phyloP scores from a whole-genome alignment of 2,888 invertebrate genomes.

The Sinotaia quadrata region DNA sequence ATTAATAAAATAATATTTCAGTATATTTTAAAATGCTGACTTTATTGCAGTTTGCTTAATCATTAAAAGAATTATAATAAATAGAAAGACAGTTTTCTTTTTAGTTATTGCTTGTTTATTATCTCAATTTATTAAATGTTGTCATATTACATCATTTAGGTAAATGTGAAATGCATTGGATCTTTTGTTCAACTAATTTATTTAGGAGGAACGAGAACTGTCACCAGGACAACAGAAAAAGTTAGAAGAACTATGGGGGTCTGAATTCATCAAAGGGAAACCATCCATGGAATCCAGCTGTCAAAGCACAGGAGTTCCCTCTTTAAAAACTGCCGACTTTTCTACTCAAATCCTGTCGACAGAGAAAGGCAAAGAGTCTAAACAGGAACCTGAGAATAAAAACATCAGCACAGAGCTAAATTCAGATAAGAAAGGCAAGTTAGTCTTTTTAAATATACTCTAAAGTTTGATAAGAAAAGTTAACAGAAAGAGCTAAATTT shows the following conservation, averaged over 20 bases:
- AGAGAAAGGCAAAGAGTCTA: slow-evolving; percentile 18
- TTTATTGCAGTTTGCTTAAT: too few species aligned
- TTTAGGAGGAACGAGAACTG: slow-evolving; percentile 48
- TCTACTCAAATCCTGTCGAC: neutral
- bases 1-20: too few species aligned
- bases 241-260: slow-evolving; percentile 53
- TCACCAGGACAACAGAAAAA: slow-evolving; percentile 52
- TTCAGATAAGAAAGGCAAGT: slow-evolving; percentile 4
- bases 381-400: slow-evolving; percentile 23
- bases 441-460: too few species aligned
- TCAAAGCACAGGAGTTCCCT: slow-evolving; percentile 28
- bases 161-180: slow-evolving; percentile 20
- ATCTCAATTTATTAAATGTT: too few species aligned
- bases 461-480: too few species aligned
- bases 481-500: too few species aligned
- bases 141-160: too few species aligned
- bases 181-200: slow-evolving; percentile 33
- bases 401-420: slow-evolving; percentile 3
- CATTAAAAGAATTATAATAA: too few species aligned
- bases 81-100: too few species aligned
- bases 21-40: too few species aligned
- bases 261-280: slow-evolving; percentile 26
- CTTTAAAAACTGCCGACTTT: slow-evolving; percentile 32
- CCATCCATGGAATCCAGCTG: slow-evolving; percentile 25
- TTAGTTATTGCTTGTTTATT: too few species aligned